Base-by-base conservation (phyloP, 2,888 invertebrate species). In the Dione juno region DNA sequence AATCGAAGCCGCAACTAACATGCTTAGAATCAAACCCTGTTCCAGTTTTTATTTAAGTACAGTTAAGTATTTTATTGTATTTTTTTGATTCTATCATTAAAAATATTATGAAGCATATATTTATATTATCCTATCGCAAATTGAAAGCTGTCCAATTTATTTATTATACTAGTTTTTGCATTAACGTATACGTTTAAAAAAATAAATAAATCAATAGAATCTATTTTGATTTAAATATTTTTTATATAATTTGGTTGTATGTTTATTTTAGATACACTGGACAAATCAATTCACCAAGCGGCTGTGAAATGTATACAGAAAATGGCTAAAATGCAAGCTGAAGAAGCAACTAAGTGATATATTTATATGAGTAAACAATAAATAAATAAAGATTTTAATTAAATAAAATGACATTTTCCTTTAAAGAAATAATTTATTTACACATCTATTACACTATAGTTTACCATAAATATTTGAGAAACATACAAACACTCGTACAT, bases 271-370 rank as follows among this genome's bases (percentile, higher is more conserved):
- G 97, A 97, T 93, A 94, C 96, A 82, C 84, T 98, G 81, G 97
- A 97, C 52, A 90, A 94, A 21, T 94, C 95, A 72, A 95, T 97
- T 68, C 97, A 97, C 83, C 95, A 95, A 81, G 96, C 97, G 13
- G 97, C 97, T 2, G 92, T 95, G 45, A 96, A 96, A 80, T 94
- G 95, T 53, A 87, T 96, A 40, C 94, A 95, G 79, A 94, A 93
- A 78, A 84, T 90, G 81, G 86, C 91, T 3, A 94, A 93, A 74
- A 72, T 86, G 13, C 81, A 84, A 59, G 84, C 87, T 0, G 82
- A 83, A n/a, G 86, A 89, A 58, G 87, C 86, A 0, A 82, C 6
- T 89, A 82, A 84, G 69, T 74, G 71, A 66, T 63, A 16, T 59
- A 61, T 50, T 67, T 52, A 48, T 52, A 48, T 57, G 61, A 61